Evolutionary conservation across 1,140 invertebrate genomes (phyloP).

Genomic region (Saxidomus purpurata): DNA sequence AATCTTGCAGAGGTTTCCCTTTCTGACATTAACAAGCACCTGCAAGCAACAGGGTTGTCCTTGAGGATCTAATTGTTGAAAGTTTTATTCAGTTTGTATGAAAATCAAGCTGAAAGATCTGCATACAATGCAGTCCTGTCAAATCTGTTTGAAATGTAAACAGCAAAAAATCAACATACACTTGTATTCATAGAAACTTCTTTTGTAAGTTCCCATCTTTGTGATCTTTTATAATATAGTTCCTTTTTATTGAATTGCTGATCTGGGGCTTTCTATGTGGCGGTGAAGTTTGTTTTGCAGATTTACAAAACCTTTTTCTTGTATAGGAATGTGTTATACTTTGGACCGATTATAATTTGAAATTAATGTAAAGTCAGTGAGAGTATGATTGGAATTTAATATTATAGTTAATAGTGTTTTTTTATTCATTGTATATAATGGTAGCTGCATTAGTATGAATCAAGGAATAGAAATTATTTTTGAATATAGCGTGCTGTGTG

Average conservation of each 20-base stretch:
- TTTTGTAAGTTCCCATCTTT: too few relatives aligned
- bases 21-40: too few relatives aligned
- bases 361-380: background rate
- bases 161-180: too few relatives aligned
- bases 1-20: too few relatives aligned
- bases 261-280: background rate
- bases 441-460: background rate
- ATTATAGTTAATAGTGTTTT: background rate
- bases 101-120: too few relatives aligned
- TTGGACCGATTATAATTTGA: constrained; percentile 3
- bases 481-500: too few relatives aligned
- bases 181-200: too few relatives aligned
- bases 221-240: too few relatives aligned
- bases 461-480: too few relatives aligned
- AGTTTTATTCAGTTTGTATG: too few relatives aligned
- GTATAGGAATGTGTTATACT: background rate
- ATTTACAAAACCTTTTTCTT: constrained; percentile 18
- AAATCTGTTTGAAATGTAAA: background rate
- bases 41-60: too few relatives aligned
- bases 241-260: background rate
- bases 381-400: constrained; percentile 8
- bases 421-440: background rate
- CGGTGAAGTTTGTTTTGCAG: constrained; percentile 11
- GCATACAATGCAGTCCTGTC: background rate
- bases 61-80: too few relatives aligned